These are phyloP conservation scores for Patella caerulea DNA, from an alignment of 2,888 invertebrate genomes.

Conservation along the genomic window DNA sequence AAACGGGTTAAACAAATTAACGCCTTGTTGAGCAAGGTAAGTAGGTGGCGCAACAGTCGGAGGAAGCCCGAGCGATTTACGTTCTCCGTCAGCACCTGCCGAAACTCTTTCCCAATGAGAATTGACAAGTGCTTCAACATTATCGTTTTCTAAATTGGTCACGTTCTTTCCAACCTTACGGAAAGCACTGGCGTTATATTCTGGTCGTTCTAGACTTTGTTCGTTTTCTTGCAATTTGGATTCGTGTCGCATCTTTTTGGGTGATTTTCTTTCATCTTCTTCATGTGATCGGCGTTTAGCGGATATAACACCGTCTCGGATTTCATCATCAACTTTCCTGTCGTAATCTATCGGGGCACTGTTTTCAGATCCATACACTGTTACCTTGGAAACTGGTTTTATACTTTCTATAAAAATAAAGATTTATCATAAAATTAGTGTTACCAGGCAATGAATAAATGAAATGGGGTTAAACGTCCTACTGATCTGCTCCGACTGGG, in stretches of 20 bases:
- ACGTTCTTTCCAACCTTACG: slow-evolving; percentile 57
- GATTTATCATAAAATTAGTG: too few relatives aligned
- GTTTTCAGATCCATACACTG: not conserved
- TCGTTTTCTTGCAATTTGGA: not conserved
- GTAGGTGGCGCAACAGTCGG: slow-evolving; percentile 20
- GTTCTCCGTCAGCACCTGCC: slow-evolving; percentile 14
- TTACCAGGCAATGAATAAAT: too few relatives aligned
- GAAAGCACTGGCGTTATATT: slow-evolving; percentile 57
- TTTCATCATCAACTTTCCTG: too few relatives aligned
- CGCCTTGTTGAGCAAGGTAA: slow-evolving; percentile 18
- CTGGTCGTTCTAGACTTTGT: not conserved
- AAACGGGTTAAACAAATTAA: slow-evolving; percentile 19
- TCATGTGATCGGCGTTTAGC: not conserved
- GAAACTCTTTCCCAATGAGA: slow-evolving; percentile 4
- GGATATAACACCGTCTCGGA: not conserved
- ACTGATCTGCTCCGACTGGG: too few relatives aligned
- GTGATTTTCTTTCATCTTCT: not conserved
- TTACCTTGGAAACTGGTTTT: too few relatives aligned
- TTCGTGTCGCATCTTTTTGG: not conserved
- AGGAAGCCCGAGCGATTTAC: slow-evolving; percentile 24
- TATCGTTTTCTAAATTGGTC: slow-evolving; percentile 16
- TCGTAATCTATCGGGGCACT: not conserved
- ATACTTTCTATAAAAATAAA: too few relatives aligned
- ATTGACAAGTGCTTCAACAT: not conserved
- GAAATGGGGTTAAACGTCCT: too few relatives aligned